A percentile compares a stretch with the other conserved stretches of the same genome.
Conservation (phyloP, 2,113 vertebrate species). For the Dunckerocampus dactyliophorus region DNA sequence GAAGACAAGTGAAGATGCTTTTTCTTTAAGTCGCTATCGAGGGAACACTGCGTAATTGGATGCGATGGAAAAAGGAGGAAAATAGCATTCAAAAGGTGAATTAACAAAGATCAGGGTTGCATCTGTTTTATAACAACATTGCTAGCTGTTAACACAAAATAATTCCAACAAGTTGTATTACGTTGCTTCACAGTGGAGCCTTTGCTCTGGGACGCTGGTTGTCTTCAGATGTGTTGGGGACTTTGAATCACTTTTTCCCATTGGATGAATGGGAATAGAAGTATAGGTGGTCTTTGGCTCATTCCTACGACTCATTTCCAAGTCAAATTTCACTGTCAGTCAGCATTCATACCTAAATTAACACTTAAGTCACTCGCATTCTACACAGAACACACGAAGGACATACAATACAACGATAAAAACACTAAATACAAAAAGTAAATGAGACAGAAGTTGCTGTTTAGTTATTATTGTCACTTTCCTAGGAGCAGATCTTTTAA, state of each 20-base stretch:
- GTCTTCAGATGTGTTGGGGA: neutral
- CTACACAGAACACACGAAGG: too few species aligned
- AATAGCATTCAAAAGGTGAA: neutral
- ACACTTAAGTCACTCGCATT: too few species aligned
- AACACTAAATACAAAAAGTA: too few species aligned
- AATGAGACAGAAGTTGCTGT: too few species aligned
- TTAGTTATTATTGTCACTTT: too few species aligned
- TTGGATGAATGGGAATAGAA: neutral
- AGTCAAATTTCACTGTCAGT: too few species aligned
- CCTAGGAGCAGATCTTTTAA: too few species aligned
- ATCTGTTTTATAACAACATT: slow-evolving; percentile 1
- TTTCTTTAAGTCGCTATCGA: neutral
- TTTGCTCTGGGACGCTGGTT: neutral
- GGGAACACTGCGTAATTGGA: slow-evolving; percentile 2
- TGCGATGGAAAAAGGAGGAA: neutral
- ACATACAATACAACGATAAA: too few species aligned
- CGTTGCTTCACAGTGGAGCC: neutral
- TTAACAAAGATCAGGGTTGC: too few species aligned
- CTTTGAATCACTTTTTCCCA: neutral
- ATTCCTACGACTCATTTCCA: too few species aligned
- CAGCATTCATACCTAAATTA: too few species aligned
- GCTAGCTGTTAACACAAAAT: neutral
- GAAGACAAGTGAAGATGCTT: slow-evolving; percentile 11
- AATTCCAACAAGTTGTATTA: neutral
- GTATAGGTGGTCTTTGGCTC: neutral